phyloP scores from a whole-genome alignment of 2,888 invertebrate species.

The Apomyelois bistriatella region DNA sequence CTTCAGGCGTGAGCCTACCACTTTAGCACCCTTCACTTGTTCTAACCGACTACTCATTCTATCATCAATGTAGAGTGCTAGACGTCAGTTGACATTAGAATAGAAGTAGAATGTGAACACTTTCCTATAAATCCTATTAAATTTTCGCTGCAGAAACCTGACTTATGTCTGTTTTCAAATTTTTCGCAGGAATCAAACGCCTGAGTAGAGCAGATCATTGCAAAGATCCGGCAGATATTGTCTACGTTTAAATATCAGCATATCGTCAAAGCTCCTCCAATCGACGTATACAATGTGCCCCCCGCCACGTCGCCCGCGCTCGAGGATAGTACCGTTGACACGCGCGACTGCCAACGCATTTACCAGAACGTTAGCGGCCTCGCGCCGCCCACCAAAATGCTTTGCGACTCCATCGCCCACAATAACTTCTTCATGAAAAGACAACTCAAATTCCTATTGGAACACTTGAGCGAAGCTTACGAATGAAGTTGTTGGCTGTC shows the following conservation, averaged over 20 bases:
- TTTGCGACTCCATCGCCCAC: slow-evolving; percentile 74
- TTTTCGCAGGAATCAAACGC: slow-evolving; percentile 90
- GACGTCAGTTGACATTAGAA: slow-evolving; percentile 58
- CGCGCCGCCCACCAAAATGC: slow-evolving; percentile 67
- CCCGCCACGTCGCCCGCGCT: slow-evolving; percentile 52
- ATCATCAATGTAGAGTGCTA: slow-evolving; percentile 58
- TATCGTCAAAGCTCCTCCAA: slow-evolving; percentile 71
- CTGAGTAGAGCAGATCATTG: slow-evolving; percentile 93
- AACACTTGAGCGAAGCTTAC: slow-evolving; percentile 83
- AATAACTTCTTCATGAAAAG: slow-evolving; percentile 72
- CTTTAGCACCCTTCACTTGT: slow-evolving; percentile 48
- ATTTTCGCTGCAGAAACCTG: slow-evolving; percentile 52
- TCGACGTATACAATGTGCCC: slow-evolving; percentile 71
- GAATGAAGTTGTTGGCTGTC: slow-evolving; percentile 73
- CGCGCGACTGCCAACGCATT: slow-evolving; percentile 57
- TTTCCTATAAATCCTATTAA: slow-evolving; percentile 31
- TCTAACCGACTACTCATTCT: slow-evolving; percentile 42
- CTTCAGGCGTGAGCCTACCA: slow-evolving; percentile 38
- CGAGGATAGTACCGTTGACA: slow-evolving; percentile 67
- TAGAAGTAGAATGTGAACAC: slow-evolving; percentile 57
- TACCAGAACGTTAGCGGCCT: slow-evolving; percentile 70
- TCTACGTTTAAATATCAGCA: slow-evolving; percentile 86
- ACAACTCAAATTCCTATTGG: slow-evolving; percentile 81
- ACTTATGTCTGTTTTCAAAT: slow-evolving; percentile 65
- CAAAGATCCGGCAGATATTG: slow-evolving; percentile 89